Conservation (phyloP, 2,888 invertebrate species). For the Panzeria rudis region DNA sequence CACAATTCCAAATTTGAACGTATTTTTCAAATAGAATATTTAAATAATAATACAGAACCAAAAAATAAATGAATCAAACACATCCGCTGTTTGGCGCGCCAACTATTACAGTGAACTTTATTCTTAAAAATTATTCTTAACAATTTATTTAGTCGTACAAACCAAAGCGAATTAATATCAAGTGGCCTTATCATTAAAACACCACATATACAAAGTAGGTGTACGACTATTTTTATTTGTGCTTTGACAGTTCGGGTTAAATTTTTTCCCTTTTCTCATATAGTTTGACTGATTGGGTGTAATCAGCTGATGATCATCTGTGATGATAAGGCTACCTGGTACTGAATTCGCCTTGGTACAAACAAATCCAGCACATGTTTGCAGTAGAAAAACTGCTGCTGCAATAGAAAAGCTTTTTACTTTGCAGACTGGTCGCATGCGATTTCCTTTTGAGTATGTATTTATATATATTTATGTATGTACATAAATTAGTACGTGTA, state of each 20-base stretch:
- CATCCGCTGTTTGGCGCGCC: constrained; percentile 54
- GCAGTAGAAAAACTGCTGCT: constrained; percentile 28
- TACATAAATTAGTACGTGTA: neutral
- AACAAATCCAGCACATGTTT: too few species aligned
- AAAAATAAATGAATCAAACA: neutral
- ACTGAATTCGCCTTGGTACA: too few species aligned
- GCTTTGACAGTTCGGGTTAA: too few species aligned
- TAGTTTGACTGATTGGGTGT: too few species aligned
- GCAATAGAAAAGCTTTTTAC: constrained; percentile 45
- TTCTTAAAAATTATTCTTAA: constrained; percentile 54
- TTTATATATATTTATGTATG: neutral
- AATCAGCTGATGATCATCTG: too few species aligned
- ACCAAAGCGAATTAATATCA: too few species aligned
- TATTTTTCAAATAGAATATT: neutral
- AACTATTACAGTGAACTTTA: constrained; percentile 52
- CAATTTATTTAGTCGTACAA: constrained; percentile 67
- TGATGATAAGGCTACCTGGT: too few species aligned
- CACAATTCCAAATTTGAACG: neutral
- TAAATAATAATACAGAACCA: neutral
- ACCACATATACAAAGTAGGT: too few species aligned
- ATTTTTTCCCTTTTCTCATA: too few species aligned
- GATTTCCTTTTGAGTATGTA: neutral
- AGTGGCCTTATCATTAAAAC: too few species aligned
- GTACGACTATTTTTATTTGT: too few species aligned
- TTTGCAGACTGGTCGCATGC: constrained; percentile 44